Conservation (phyloP, 2,113 vertebrate genomes). For the Oncorhynchus keta region DNA sequence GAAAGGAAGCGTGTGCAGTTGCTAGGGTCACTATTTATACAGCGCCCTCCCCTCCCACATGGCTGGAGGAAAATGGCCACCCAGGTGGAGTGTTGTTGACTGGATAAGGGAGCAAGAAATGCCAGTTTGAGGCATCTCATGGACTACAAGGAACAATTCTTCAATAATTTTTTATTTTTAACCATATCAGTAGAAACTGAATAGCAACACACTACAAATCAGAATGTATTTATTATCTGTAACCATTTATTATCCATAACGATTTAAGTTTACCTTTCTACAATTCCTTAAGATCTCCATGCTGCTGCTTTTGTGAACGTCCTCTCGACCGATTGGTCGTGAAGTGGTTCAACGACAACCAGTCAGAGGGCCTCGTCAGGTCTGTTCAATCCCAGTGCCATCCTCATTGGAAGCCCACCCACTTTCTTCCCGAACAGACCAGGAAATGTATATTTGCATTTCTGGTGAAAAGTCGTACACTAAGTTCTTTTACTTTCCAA, state of each 20-base stretch:
- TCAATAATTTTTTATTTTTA: slow-evolving; percentile 46
- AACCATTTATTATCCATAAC: slow-evolving; percentile 55
- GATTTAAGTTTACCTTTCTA: slow-evolving; percentile 72
- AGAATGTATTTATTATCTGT: slow-evolving; percentile 90
- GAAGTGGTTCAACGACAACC: slow-evolving; percentile 33
- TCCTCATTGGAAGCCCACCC: slow-evolving; percentile 13
- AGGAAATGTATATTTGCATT: slow-evolving; percentile 25
- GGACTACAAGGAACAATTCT: slow-evolving; percentile 51
- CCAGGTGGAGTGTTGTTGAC: slow-evolving; percentile 52
- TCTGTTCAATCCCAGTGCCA: slow-evolving; percentile 24
- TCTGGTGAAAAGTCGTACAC: slow-evolving; percentile 60
- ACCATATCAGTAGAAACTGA: slow-evolving; percentile 69
- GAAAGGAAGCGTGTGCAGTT: slow-evolving; percentile 53
- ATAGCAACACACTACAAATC: slow-evolving; percentile 71
- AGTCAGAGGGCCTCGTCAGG: slow-evolving; percentile 24
- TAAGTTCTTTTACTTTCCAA: slow-evolving; percentile 36
- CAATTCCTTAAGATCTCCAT: slow-evolving; percentile 61
- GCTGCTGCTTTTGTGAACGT: slow-evolving; percentile 78
- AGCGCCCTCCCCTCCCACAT: slow-evolving; percentile 16
- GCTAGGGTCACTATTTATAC: slow-evolving; percentile 68
- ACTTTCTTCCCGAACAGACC: slow-evolving; percentile 14
- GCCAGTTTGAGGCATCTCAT: slow-evolving; percentile 37
- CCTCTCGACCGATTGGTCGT: slow-evolving; percentile 27
- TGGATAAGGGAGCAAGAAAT: slow-evolving; percentile 61
- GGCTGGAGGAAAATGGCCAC: slow-evolving; percentile 63